Percentiles rank a stretch among this genome's conserved stretches.
Evolutionary conservation across 2,888 invertebrate genomes (phyloP).

Genomic region (Drosophila nr. perissopoda): DNA sequence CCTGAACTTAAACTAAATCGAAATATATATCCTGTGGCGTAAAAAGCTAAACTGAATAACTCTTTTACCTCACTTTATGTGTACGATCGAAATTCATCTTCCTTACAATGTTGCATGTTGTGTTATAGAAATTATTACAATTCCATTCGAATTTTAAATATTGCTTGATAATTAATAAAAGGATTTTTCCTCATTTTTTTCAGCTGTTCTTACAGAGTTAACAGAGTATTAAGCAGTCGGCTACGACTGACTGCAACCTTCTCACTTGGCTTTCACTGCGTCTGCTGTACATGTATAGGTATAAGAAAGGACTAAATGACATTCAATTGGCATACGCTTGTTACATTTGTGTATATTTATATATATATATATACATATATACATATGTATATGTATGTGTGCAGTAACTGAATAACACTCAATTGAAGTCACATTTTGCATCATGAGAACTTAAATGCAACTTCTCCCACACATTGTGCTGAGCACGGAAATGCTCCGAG

Average conservation of each 20-base stretch:
- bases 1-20: too few species aligned
- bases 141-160: not conserved
- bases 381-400: not conserved
- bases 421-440: slow-evolving; percentile 9
- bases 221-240: not conserved
- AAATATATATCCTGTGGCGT: not conserved
- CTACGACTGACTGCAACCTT: too few species aligned
- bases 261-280: not conserved
- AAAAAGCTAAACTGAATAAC: not conserved
- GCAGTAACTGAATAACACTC: slow-evolving; percentile 2
- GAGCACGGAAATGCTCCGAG: not conserved
- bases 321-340: slow-evolving; percentile 38
- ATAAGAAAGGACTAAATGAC: slow-evolving; percentile 5
- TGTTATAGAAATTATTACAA: not conserved
- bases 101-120: not conserved
- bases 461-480: slow-evolving; percentile 6
- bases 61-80: not conserved
- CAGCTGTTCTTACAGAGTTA: not conserved
- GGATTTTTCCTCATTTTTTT: not conserved
- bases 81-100: not conserved
- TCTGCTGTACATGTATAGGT: not conserved
- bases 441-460: slow-evolving; percentile 1
- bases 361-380: not conserved
- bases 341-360: not conserved
- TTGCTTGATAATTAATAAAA: not conserved